Evolutionary conservation across 2,113 vertebrate genomes (phyloP).

Genomic region (Garra rufa): DNA sequence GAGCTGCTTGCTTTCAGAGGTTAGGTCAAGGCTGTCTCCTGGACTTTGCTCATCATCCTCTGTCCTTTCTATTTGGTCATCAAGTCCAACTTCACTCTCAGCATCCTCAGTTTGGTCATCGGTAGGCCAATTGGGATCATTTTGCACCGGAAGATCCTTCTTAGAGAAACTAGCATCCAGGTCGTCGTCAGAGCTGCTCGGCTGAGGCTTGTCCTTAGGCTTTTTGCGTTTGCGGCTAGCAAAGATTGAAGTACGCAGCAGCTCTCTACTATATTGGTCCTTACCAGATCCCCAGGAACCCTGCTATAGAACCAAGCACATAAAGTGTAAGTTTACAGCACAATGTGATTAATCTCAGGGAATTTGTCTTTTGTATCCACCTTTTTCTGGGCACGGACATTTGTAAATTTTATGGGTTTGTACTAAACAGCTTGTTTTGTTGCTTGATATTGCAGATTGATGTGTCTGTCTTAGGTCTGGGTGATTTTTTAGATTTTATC

Average conservation of each 20-base stretch:
- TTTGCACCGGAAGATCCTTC: slow-evolving; percentile 80
- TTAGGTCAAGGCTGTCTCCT: slow-evolving; percentile 54
- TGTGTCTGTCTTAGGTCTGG: too few species aligned
- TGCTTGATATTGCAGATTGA: too few species aligned
- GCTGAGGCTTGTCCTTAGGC: slow-evolving; percentile 88
- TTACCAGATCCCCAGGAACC: slow-evolving; percentile 96
- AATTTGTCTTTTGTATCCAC: neutral
- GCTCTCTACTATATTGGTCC: slow-evolving; percentile 95
- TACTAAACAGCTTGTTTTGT: too few species aligned
- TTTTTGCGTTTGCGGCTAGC: slow-evolving; percentile 97
- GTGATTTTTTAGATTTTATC: too few species aligned
- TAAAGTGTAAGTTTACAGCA: neutral
- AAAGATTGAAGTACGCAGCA: slow-evolving; percentile 96
- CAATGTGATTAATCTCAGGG: neutral
- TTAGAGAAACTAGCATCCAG: slow-evolving; percentile 86
- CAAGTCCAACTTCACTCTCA: slow-evolving; percentile 64
- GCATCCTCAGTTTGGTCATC: slow-evolving; percentile 76
- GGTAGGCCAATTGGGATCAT: slow-evolving; percentile 62
- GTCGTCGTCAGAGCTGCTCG: slow-evolving; percentile 96
- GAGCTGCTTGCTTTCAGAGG: neutral
- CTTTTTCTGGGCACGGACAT: too few species aligned
- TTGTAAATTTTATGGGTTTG: too few species aligned
- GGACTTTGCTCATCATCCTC: slow-evolving; percentile 61
- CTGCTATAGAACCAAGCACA: slow-evolving; percentile 68
- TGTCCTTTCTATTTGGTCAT: slow-evolving; percentile 56